These are phyloP conservation scores for Panopea generosa DNA, from an alignment of 2,888 invertebrate species.

Conservation along the genomic window DNA sequence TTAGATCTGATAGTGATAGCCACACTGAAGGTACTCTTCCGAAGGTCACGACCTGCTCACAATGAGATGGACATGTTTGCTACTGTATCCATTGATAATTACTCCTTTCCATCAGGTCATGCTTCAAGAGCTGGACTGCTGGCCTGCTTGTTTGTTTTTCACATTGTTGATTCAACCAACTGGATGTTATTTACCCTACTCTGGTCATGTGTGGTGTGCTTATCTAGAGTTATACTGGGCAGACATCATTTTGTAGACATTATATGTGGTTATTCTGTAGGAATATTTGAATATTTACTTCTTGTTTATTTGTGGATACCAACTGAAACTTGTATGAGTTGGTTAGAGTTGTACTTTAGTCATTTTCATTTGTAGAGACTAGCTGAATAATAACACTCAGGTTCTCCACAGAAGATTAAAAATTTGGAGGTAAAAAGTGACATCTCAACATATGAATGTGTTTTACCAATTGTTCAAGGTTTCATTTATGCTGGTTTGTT, in stretches of 20 bases:
- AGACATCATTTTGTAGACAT: constrained; percentile 96
- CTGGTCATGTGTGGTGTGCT: constrained; percentile 91
- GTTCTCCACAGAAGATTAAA: no score
- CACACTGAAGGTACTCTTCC: constrained; percentile 91
- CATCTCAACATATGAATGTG: no score
- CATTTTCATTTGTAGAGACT: constrained; percentile 79
- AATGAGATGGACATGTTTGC: constrained; percentile 90
- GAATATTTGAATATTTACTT: constrained; percentile 84
- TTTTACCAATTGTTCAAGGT: no score
- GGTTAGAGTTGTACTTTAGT: constrained; percentile 76
- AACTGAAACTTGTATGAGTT: constrained; percentile 66
- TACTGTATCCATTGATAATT: constrained; percentile 91
- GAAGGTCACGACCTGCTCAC: constrained; percentile 91
- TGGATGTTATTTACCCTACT: constrained; percentile 87
- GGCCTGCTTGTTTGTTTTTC: constrained; percentile 88
- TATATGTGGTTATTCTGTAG: constrained; percentile 90
- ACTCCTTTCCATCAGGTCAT: constrained; percentile 97
- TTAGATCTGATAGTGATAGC: constrained; percentile 93
- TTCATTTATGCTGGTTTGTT: no score
- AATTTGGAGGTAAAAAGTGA: no score
- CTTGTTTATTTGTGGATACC: constrained; percentile 74
- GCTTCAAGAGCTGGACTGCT: constrained; percentile 93
- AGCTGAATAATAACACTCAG: no score
- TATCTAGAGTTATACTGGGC: constrained; percentile 93
- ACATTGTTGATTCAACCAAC: constrained; percentile 83